Conservation (phyloP, 2,888 invertebrate genomes). For the Gymnosoma rotundatum region DNA sequence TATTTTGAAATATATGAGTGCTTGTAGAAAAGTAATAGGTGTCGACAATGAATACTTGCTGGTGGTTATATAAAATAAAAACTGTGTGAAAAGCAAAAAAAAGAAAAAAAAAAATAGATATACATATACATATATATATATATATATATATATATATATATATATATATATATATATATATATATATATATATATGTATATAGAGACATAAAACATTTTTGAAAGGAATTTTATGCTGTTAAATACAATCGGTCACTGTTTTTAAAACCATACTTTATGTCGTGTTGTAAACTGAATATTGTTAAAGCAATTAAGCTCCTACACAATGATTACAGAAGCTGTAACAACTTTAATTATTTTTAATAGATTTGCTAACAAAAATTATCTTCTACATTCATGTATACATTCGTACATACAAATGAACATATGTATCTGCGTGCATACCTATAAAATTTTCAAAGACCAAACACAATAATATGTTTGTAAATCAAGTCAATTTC, state of each 20-base stretch:
- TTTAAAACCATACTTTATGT: neutral
- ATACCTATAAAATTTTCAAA: too few relatives aligned
- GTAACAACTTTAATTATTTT: slow-evolving; percentile 48
- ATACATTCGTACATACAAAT: too few relatives aligned
- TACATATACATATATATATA: too few relatives aligned
- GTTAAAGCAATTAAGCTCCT: slow-evolving; percentile 48
- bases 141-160: too few relatives aligned
- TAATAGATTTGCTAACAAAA: slow-evolving; percentile 45
- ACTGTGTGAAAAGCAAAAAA: slow-evolving; percentile 52
- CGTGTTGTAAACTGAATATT: slow-evolving; percentile 12
- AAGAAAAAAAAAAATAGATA: neutral
- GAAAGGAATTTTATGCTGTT: slow-evolving; percentile 57
- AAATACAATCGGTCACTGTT: slow-evolving; percentile 4
- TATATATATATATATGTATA: too few relatives aligned
- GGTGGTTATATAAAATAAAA: slow-evolving; percentile 45
- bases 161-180: too few relatives aligned
- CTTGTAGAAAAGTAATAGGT: slow-evolving; percentile 38
- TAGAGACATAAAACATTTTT: slow-evolving; percentile 25
- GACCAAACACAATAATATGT: too few relatives aligned
- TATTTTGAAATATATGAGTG: neutral
- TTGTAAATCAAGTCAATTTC: too few relatives aligned
- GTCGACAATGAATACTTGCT: slow-evolving; percentile 54
- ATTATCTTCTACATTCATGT: neutral
- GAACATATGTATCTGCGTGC: too few relatives aligned
- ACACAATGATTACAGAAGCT: slow-evolving; percentile 51